Base-by-base conservation (phyloP, 1,140 invertebrate genomes). In the Zaprionus ornatus region DNA sequence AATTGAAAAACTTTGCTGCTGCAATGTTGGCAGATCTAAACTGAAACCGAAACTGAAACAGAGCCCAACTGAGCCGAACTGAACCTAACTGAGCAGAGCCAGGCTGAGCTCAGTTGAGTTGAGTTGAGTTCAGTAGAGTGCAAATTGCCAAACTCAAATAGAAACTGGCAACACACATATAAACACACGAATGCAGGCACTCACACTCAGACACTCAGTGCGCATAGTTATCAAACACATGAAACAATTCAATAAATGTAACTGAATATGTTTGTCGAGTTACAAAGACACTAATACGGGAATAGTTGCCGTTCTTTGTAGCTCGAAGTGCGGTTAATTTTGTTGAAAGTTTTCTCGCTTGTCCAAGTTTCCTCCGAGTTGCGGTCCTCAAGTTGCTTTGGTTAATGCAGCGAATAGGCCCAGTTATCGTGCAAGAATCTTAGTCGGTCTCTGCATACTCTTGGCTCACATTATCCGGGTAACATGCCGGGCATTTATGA, bases 1-100 rank as follows among this genome's bases (percentile, higher is more conserved):
- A 90, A 87, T 87, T 87, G 84, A 90, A 88, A 87, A 87, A 87
- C 77, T 87, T 87, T 80, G 61, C 9, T 61, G 65, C 66, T 74
- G 63, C 52, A 72, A 76, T 67, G 57, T 56, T 77, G 63, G 29
- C 27, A 68, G 45, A 63, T 42, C 23, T 25, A 64, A 56, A 54
- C 40, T 57, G 57, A 64, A 64, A 67, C 15, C 19, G 15, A 54
- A 40, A 50, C 40, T 50, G 57, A 68, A 68, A 68, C 59, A 57
- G 56, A 60, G 65, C 48, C 15, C 37, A 73, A 68, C 73, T 75
- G 68, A 48, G 6, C 15, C 37, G 37, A 40, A 40, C 15, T n/a
- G 37, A 21, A 50, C 45, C 4, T 3, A 48, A 48, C 42, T 12
- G 42, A 37, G 13, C 72, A 57, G 60, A 17, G 17, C 42, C 42